Percentiles rank a stretch among this genome's conserved stretches.
Evolutionary conservation across 2,888 invertebrate species (phyloP).

Genomic region (Ophraella communa): DNA sequence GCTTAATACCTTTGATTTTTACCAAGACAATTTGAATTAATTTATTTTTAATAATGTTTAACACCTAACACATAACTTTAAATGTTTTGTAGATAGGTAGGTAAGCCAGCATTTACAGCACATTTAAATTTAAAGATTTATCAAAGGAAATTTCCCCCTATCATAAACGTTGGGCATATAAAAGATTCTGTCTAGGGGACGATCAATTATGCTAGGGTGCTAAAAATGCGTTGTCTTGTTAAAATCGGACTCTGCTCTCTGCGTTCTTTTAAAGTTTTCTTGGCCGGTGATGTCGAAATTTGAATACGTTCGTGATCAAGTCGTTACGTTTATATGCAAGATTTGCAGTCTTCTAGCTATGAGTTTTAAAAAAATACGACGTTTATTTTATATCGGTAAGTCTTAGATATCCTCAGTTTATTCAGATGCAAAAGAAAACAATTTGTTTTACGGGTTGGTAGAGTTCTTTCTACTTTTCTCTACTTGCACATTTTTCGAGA

Average conservation of each 20-base stretch:
- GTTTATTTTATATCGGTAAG: conserved; percentile 19
- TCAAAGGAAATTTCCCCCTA: conserved; percentile 30
- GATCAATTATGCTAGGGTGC: conserved; percentile 35
- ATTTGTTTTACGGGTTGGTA: too few relatives aligned
- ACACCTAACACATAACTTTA: too few relatives aligned
- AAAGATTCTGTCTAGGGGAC: conserved; percentile 34
- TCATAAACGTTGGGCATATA: conserved; percentile 25
- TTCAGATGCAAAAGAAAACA: too few relatives aligned
- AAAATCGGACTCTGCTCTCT: conserved; percentile 30
- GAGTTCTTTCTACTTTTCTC: too few relatives aligned
- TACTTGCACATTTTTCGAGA: too few relatives aligned
- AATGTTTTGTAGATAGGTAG: not conserved
- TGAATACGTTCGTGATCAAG: conserved; percentile 30
- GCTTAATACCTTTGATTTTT: too few relatives aligned
- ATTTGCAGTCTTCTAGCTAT: conserved; percentile 17
- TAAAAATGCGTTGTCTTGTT: conserved; percentile 33
- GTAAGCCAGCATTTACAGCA: conserved; percentile 3
- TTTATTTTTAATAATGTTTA: too few relatives aligned
- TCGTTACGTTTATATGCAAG: conserved; percentile 25
- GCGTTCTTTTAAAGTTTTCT: conserved; percentile 19
- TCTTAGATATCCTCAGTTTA: too few relatives aligned
- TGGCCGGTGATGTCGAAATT: conserved; percentile 27
- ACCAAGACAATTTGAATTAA: too few relatives aligned
- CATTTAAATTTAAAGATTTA: conserved; percentile 24
- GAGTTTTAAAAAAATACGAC: conserved; percentile 18